phyloP scores from a whole-genome alignment of 2,113 vertebrate genomes.

The Dendrocopos noguchii region DNA sequence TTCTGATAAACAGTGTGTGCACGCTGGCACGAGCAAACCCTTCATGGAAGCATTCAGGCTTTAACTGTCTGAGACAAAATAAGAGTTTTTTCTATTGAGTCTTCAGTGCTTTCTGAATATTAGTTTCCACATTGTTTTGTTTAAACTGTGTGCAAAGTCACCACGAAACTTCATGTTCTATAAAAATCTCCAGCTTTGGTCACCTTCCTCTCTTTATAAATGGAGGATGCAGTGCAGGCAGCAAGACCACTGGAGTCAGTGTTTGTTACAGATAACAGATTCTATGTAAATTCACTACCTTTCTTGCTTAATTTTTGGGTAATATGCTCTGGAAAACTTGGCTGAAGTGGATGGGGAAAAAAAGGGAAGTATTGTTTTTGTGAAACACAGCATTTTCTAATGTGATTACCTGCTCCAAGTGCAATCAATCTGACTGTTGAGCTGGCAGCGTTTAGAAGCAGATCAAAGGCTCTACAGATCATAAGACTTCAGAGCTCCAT shows the following conservation, averaged over 20 bases:
- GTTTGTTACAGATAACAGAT: not conserved
- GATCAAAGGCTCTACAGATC: not conserved
- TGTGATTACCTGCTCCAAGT: not conserved
- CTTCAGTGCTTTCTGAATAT: not conserved
- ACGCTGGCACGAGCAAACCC: not conserved
- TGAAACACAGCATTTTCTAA: not conserved
- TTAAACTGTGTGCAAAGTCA: constrained; percentile 9
- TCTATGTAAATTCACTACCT: not conserved
- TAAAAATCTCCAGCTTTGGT: not conserved
- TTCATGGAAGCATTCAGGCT: not conserved
- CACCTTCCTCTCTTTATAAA: not conserved
- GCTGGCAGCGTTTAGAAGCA: constrained; percentile 2
- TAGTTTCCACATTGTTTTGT: not conserved
- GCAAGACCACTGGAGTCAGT: not conserved
- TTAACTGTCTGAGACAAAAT: not conserved
- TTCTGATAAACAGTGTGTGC: not conserved
- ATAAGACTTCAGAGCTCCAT: not conserved
- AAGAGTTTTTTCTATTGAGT: not conserved
- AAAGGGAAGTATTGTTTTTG: not conserved
- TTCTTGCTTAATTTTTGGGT: not conserved
- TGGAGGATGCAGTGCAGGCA: not conserved
- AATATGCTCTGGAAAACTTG: constrained; percentile 9
- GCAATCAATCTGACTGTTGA: not conserved
- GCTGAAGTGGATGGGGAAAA: not conserved
- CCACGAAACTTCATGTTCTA: not conserved